Conservation (phyloP, 2,888 invertebrate species). For the Buathra laborator region DNA sequence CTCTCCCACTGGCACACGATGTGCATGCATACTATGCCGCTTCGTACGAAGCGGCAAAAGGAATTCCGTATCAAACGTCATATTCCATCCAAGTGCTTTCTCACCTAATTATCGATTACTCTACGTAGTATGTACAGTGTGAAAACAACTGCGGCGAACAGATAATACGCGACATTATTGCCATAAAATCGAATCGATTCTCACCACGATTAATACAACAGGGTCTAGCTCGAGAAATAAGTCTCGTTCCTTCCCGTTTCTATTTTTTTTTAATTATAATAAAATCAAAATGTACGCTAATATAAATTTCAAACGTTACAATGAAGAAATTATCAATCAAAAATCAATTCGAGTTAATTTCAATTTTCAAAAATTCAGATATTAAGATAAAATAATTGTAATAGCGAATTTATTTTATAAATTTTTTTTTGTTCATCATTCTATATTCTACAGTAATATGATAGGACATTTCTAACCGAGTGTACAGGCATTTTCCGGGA, state of each 20-base stretch:
- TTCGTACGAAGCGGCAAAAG: constrained; percentile 7
- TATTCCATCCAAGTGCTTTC: constrained; percentile 37
- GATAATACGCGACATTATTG: constrained; percentile 1
- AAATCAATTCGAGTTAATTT: too few relatives aligned
- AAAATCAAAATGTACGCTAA: too few relatives aligned
- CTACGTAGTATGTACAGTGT: neutral
- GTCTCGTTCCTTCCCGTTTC: neutral
- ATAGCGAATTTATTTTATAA: too few relatives aligned
- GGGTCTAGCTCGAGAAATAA: neutral
- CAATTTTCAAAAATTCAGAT: too few relatives aligned
- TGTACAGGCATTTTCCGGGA: neutral
- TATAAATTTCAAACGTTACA: too few relatives aligned
- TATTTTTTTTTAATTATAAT: neutral
- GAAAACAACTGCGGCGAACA: neutral
- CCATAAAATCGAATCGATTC: neutral
- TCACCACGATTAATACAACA: constrained; percentile 4
- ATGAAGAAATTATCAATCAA: too few relatives aligned
- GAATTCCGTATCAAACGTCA: constrained; percentile 19
- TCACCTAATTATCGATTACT: constrained; percentile 51
- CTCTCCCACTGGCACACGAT: neutral
- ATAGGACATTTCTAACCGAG: neutral
- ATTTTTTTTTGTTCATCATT: neutral
- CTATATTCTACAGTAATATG: neutral
- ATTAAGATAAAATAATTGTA: too few relatives aligned
- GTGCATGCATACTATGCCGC: neutral